phyloP scores from a whole-genome alignment of 1,140 invertebrate genomes.

The Oryctes rhinoceros region DNA sequence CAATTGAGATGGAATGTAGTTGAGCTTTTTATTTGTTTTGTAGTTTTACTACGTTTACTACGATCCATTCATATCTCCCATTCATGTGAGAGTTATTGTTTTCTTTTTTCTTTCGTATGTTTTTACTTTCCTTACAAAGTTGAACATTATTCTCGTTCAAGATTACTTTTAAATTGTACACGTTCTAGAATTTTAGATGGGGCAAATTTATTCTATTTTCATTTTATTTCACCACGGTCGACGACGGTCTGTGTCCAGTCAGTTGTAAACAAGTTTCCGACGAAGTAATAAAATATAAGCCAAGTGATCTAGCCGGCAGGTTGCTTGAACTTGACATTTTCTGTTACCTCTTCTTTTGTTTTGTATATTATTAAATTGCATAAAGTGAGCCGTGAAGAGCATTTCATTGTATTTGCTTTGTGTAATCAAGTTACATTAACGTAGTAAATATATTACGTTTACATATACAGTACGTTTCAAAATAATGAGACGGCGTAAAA shows the following conservation, averaged over 20 bases:
- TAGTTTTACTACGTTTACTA: constrained; percentile 60
- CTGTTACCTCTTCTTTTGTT: not conserved
- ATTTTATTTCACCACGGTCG: constrained; percentile 32
- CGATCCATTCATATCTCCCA: constrained; percentile 58
- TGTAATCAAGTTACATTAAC: not conserved
- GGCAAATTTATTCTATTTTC: constrained; percentile 26
- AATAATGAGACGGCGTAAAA: not conserved
- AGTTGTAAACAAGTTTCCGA: constrained; percentile 25
- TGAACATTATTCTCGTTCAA: constrained; percentile 27
- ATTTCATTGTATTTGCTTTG: not conserved
- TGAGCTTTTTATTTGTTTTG: constrained; percentile 59
- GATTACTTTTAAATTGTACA: constrained; percentile 28
- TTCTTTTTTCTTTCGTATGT: constrained; percentile 44
- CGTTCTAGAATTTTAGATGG: constrained; percentile 23
- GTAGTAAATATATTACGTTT: not conserved
- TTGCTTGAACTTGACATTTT: constrained; percentile 32
- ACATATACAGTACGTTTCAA: not conserved
- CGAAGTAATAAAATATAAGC: constrained; percentile 26
- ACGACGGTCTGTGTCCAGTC: constrained; percentile 19
- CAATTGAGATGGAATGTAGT: constrained; percentile 56
- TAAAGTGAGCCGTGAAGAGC: not conserved
- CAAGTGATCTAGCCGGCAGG: constrained; percentile 16
- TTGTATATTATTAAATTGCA: constrained; percentile 1
- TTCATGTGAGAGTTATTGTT: constrained; percentile 48
- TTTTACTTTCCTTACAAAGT: constrained; percentile 46